Conservation (phyloP, 2,797 vertebrate genomes). For the Melanotaenia boesemani region DNA sequence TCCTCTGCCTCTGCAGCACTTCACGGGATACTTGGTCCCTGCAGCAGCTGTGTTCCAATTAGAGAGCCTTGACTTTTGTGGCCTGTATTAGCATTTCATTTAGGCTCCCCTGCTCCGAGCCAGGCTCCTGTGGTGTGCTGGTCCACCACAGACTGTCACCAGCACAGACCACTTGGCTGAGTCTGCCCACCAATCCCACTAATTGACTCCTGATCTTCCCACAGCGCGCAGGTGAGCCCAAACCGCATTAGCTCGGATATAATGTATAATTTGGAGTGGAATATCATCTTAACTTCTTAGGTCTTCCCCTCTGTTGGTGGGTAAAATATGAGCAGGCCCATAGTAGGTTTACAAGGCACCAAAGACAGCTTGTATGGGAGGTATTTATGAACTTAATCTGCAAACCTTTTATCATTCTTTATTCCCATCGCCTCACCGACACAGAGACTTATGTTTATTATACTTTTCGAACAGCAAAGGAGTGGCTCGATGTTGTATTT, state of each 20-base stretch:
- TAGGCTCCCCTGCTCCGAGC: slow-evolving; percentile 81
- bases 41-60: slow-evolving; percentile 90
- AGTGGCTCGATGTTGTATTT: slow-evolving; percentile 25
- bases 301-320: slow-evolving; percentile 10
- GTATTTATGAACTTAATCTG: slow-evolving; percentile 28
- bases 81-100: slow-evolving; percentile 89
- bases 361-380: slow-evolving; percentile 2
- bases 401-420: slow-evolving; percentile 7
- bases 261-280: slow-evolving; percentile 48
- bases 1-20: slow-evolving; percentile 68
- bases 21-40: slow-evolving; percentile 79
- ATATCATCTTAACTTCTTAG: slow-evolving; percentile 43
- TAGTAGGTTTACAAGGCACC: slow-evolving; percentile 15
- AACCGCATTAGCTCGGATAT: slow-evolving; percentile 67
- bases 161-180: slow-evolving; percentile 63
- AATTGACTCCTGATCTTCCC: slow-evolving; percentile 85
- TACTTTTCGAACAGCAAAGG: slow-evolving; percentile 13
- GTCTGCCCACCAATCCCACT: slow-evolving; percentile 78
- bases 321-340: background rate
- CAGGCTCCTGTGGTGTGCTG: slow-evolving; percentile 72
- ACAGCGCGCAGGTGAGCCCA: slow-evolving; percentile 70
- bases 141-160: slow-evolving; percentile 69
- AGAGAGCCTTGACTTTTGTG: slow-evolving; percentile 86
- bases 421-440: slow-evolving; percentile 1
- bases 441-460: slow-evolving; percentile 1